Evolutionary conservation across 1,140 invertebrate species (phyloP), one percentile per base, ranked within the genome.

Genomic region (Drosophila arawakana): DNA sequence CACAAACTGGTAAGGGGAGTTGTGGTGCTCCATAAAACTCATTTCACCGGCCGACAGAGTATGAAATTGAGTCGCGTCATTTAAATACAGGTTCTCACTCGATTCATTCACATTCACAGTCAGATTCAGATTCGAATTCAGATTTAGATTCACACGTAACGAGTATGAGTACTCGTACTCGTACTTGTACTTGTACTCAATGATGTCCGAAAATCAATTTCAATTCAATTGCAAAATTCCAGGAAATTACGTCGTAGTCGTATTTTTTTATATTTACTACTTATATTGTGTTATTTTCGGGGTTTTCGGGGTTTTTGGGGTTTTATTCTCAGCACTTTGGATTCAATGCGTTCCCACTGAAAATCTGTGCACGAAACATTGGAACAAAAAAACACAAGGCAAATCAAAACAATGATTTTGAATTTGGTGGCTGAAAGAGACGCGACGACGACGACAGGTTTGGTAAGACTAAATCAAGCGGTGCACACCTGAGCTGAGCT

Each of bases 221-320:
- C 73, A 55, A 82, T 88, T 85, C 82, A 81, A 85, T 86, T 69
- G 82, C 82, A 63, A 88, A 80, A 80, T 88, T 82, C 73, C 74
- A 76, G 73, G 76, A 88, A 86, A 88, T 79, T 58, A 81, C 82
- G 83, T 76, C 69, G 63, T 59, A 54, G 47, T 49, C 67, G 70
- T 71, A 39, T 57, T 41, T 49, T 37, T 43, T 44, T 44, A 21
- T 21, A 21, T 49, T 57, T 10, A 34, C 41, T 60, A 10, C 25
- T 30, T 30, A 30, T 30, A 30, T 30, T 43, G 11, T 58, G 37
- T 49, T 21, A 18, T 21, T 60, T 43, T 43, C 1, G 18, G 18
- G 18, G 18, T 30, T 30, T 67, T 58, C 35, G 25, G 50, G 50
- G 30, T n/a, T 52, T 59, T 67, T 21, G 18, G 18, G 18, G 18